Conservation (phyloP, 2,888 invertebrate species). For the Coenonympha arcania region DNA sequence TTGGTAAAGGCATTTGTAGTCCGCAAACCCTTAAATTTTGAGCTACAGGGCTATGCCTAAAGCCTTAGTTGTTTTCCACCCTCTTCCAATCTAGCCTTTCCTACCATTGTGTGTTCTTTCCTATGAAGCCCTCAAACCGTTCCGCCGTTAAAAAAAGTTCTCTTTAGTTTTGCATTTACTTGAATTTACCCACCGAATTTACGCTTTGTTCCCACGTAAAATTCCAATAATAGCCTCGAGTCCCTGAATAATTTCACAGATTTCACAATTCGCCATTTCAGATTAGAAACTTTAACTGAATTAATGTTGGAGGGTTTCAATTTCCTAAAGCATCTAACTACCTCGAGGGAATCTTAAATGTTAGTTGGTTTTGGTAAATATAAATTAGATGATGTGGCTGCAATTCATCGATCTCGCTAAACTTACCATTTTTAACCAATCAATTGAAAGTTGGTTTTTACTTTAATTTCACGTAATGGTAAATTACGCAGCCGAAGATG, state of each 20-base stretch:
- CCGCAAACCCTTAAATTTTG: no score
- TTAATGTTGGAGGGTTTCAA: slow-evolving; percentile 28
- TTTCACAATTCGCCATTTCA: slow-evolving; percentile 29
- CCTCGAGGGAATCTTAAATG: slow-evolving; percentile 21
- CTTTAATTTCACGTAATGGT: no score
- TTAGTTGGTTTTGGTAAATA: slow-evolving; percentile 29
- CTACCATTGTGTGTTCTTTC: slow-evolving; percentile 8
- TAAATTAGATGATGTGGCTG: no score
- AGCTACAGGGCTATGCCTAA: no score
- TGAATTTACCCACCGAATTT: slow-evolving; percentile 10
- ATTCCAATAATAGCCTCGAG: slow-evolving; percentile 29
- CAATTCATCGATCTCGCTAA: no score
- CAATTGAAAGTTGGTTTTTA: no score
- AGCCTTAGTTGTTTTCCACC: not conserved
- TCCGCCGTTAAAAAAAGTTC: slow-evolving; percentile 18
- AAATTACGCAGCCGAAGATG: no score
- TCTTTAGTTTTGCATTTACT: slow-evolving; percentile 17
- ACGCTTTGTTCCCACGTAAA: slow-evolving; percentile 23
- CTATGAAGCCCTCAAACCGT: slow-evolving; percentile 18
- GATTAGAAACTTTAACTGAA: slow-evolving; percentile 34
- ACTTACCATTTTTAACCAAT: no score
- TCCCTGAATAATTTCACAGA: slow-evolving; percentile 30
- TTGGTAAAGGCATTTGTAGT: no score
- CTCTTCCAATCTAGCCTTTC: slow-evolving; percentile 5
- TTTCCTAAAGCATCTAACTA: not conserved